phyloP scores from a whole-genome alignment of 1,140 invertebrate genomes.

The Paraescarpia echinospica region DNA sequence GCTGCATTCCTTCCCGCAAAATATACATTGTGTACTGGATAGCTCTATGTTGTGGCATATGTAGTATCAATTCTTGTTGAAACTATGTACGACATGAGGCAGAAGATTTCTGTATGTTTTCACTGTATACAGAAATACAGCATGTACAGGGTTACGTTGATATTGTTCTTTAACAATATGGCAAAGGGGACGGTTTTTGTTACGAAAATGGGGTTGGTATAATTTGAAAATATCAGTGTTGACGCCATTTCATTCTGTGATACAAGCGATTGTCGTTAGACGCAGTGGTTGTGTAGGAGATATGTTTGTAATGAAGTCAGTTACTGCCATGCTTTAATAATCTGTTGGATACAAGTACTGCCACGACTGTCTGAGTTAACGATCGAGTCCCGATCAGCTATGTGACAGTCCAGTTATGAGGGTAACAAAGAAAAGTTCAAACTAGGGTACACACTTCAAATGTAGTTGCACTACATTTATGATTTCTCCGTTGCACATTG shows the following conservation, averaged over 20 bases:
- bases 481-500: neutral
- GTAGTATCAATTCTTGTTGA: neutral
- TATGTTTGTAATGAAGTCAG: neutral
- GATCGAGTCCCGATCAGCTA: neutral
- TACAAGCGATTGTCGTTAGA: neutral
- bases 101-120: neutral
- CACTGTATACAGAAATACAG: neutral
- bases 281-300: neutral
- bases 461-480: neutral
- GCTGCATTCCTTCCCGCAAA: too few relatives aligned
- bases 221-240: neutral
- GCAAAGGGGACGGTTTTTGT: neutral
- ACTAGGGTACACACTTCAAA: neutral
- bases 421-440: neutral
- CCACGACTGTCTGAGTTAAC: neutral
- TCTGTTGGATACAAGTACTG: neutral
- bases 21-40: too few relatives aligned
- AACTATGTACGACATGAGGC: neutral
- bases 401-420: neutral
- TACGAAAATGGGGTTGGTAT: neutral
- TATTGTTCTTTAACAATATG: neutral
- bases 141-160: too few relatives aligned
- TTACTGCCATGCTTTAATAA: neutral
- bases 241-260: neutral
- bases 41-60: too few relatives aligned